Conservation (phyloP, 2,113 vertebrate genomes). For the Notarius quadriscutis region DNA sequence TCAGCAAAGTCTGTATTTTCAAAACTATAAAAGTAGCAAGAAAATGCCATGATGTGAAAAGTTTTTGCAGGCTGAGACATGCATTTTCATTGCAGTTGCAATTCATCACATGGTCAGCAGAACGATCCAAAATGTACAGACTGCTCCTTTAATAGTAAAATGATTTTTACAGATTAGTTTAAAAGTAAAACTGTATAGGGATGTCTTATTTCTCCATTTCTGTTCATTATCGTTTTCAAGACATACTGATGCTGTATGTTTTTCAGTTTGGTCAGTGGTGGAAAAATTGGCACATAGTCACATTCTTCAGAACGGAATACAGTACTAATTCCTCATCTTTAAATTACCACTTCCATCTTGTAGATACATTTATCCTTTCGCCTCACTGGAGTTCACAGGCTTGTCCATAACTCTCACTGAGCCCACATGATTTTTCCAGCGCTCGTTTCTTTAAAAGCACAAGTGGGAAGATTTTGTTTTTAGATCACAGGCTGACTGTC, state of each 20-base stretch:
- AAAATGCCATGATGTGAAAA: not conserved
- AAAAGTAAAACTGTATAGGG: not conserved
- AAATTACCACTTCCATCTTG: not conserved
- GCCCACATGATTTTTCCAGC: not conserved
- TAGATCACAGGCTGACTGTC: conserved; percentile 16
- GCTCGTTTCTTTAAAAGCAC: conserved; percentile 4
- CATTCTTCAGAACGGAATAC: not conserved
- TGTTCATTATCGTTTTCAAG: not conserved
- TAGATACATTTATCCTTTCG: not conserved
- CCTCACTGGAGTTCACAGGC: conserved; percentile 2
- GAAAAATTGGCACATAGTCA: not conserved
- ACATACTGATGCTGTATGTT: not conserved
- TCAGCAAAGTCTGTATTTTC: not conserved
- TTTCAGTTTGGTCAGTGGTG: not conserved
- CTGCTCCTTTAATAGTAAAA: not conserved
- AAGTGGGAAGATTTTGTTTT: conserved; percentile 15
- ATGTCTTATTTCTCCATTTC: not conserved
- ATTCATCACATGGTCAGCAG: not conserved
- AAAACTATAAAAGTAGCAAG: not conserved
- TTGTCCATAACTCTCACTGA: not conserved
- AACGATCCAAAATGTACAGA: not conserved
- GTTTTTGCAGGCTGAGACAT: not conserved
- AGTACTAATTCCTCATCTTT: conserved; percentile 15
- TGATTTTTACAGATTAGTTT: not conserved
- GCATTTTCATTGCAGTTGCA: not conserved